Evolutionary conservation across 2,113 vertebrate genomes (phyloP).

Genomic region (Indicator maculatus): DNA sequence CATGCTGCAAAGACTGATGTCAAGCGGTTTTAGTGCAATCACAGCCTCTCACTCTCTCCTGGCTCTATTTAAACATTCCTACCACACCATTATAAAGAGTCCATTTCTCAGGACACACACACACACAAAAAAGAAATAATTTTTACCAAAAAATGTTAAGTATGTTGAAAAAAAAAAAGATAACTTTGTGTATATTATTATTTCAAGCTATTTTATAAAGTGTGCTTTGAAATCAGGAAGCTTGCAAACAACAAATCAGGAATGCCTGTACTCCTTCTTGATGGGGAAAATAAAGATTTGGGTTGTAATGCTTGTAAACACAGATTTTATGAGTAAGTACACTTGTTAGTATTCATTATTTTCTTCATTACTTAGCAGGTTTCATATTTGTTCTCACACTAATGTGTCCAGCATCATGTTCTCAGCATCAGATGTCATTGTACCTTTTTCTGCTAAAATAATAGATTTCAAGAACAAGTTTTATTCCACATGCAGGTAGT

Average conservation of each 20-base stretch:
- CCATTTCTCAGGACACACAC: not conserved
- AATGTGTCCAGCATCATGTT: not conserved
- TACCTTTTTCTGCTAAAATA: not conserved
- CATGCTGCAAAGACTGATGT: not conserved
- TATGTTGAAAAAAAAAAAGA: fast-evolving
- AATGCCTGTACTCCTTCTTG: not conserved
- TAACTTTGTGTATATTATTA: not conserved
- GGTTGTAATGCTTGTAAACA: not conserved
- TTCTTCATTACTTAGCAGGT: not conserved
- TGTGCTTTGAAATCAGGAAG: not conserved
- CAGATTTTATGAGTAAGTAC: not conserved
- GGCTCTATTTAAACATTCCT: not conserved
- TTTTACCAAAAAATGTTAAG: not conserved
- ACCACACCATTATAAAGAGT: not conserved
- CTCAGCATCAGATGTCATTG: not conserved
- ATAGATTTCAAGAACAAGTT: not conserved
- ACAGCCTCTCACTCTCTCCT: not conserved
- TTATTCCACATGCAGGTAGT: not conserved
- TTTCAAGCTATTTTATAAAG: not conserved
- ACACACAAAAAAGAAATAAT: not conserved
- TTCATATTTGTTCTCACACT: not conserved
- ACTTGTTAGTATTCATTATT: not conserved
- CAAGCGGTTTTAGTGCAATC: not conserved
- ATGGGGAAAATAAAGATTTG: not conserved
- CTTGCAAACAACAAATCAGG: not conserved